These are phyloP conservation scores for Ceratothoa steindachneri DNA, from an alignment of 2,888 invertebrate genomes.

Conservation along the genomic window DNA sequence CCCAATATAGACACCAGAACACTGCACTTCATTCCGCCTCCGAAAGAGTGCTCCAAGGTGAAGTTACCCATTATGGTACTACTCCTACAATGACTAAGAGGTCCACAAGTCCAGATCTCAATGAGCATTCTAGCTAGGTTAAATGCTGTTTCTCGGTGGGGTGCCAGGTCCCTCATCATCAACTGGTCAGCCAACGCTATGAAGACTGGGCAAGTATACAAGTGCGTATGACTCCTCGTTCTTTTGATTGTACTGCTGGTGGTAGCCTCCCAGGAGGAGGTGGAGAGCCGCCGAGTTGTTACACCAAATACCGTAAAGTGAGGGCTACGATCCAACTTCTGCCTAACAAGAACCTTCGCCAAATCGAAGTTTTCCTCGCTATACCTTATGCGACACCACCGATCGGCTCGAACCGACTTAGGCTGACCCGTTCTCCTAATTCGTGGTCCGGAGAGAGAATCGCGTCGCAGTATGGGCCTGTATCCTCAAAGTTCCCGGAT, in stretches of 20 bases:
- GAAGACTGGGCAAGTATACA: neutral
- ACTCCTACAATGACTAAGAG: too few relatives aligned
- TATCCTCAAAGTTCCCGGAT: conserved; percentile 53
- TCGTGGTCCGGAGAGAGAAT: conserved; percentile 53
- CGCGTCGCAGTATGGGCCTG: conserved; percentile 51
- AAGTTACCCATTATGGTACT: too few relatives aligned
- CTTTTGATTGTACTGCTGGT: conserved; percentile 55
- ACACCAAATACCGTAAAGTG: conserved; percentile 84
- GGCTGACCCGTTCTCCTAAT: conserved; percentile 54
- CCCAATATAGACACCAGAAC: too few relatives aligned
- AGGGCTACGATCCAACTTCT: conserved; percentile 63
- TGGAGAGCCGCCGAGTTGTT: conserved; percentile 73
- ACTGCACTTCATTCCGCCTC: too few relatives aligned
- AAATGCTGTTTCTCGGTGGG: conserved; percentile 11
- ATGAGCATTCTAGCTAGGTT: neutral
- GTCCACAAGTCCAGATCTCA: too few relatives aligned
- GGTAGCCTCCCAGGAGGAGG: conserved; percentile 69
- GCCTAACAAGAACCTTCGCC: conserved; percentile 59
- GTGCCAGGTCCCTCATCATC: conserved; percentile 4
- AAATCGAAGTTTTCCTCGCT: conserved; percentile 86
- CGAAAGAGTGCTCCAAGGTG: too few relatives aligned
- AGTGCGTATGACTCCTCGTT: neutral
- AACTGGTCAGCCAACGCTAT: neutral
- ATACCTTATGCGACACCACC: conserved; percentile 92
- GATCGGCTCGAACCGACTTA: conserved; percentile 61